Evolutionary conservation across 2,888 invertebrate species (phyloP), one percentile per base, ranked within the genome.

Genomic region (Deilephila elpenor): DNA sequence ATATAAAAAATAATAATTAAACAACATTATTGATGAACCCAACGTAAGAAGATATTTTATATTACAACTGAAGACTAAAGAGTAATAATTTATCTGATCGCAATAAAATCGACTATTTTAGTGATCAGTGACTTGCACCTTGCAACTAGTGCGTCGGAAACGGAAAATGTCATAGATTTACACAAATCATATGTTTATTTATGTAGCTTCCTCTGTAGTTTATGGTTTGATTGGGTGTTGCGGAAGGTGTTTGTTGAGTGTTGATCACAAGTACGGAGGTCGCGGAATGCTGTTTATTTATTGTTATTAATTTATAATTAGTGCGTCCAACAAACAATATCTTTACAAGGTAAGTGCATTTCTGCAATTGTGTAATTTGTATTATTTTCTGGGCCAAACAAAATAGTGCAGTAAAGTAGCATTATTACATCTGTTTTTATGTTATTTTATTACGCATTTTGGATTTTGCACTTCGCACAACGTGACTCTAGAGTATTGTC

Each of bases 231-330:
- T 92, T 93, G 91, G 91, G 90, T 93, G 91, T 92, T 88, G 88
- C 88, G 85, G 86, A 86, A 92, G 88, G 89, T 91, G 92, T 92
- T 86, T 91, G 74, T 74, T 74, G 71, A 80, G 86, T 88, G 82
- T 87, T 88, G 84, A 88, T 87, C 84, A 80, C 87, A 86, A 91
- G 88, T 88, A 88, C 89, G 85, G 89, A 89, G 89, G 87, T 91
- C 86, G 89, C 90, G 93, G 90, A 93, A 93, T 94, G 93, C 92
- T 91, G 91, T 93, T 92, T 91, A 88, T 93, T 91, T 91, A 88
- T 86, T 91, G 88, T 92, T 92, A 85, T 89, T 89, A 87, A 88
- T 90, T 90, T 87, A 81, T 90, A 88, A 89, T 86, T 88, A 88
- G 91, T 92, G 91, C 84, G 80, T 86, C 79, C 83, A 84, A 85